These are phyloP conservation scores for Urophycis tenuis DNA, from an alignment of 2,797 vertebrate species.

Conservation along the genomic window DNA sequence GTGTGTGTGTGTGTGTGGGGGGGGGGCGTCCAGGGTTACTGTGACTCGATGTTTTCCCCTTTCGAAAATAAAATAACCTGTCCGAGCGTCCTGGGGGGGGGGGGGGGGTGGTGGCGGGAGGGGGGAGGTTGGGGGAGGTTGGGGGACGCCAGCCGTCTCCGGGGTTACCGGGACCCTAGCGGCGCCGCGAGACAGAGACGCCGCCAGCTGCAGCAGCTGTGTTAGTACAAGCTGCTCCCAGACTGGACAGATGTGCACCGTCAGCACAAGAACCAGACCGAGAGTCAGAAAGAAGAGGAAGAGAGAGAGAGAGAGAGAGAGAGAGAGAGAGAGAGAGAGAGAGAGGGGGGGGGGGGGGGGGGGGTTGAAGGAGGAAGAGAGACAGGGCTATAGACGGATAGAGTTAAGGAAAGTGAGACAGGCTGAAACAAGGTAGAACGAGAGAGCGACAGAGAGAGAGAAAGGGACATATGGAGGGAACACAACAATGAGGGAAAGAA, in stretches of 20 bases:
- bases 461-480: not conserved
- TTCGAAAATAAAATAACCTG: too few species aligned
- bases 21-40: too few species aligned
- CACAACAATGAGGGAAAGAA: not conserved
- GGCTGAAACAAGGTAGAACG: too few species aligned
- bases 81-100: too few species aligned
- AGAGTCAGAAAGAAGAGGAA: conserved; percentile 26
- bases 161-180: not conserved
- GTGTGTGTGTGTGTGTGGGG: too few species aligned
- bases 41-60: too few species aligned
- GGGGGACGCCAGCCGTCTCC: not conserved
- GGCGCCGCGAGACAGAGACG: conserved; percentile 23
- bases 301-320: conserved; percentile 17
- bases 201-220: conserved; percentile 51
- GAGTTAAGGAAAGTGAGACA: not conserved
- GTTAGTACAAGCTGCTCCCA: conserved; percentile 54
- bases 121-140: too few species aligned
- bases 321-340: not conserved
- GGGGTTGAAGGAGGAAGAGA: not conserved
- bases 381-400: not conserved
- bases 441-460: too few species aligned
- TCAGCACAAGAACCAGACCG: conserved; percentile 52
- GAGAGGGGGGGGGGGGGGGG: conserved; percentile 12
- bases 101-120: too few species aligned
- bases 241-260: conserved; percentile 45